A percentile compares a stretch with the other conserved stretches of the same genome.
Conservation (phyloP, 2,797 vertebrate genomes). For the Periophthalmus magnuspinnatus region DNA sequence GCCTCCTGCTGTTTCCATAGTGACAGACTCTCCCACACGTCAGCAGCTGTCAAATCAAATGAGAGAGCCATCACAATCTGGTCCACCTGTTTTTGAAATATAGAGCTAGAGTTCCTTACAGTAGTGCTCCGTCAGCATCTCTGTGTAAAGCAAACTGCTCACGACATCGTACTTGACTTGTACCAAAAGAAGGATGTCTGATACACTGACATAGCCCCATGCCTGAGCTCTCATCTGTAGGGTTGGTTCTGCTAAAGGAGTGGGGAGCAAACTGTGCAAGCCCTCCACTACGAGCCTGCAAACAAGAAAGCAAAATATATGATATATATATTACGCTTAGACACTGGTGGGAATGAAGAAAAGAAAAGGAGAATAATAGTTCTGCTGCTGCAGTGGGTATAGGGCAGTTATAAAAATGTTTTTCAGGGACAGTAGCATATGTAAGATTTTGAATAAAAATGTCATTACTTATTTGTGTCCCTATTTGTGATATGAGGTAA, state of each 20-base stretch:
- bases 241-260: conserved; percentile 23
- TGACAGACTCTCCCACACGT: conserved; percentile 64
- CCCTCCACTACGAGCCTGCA: conserved; percentile 70
- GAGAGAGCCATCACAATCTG: neutral
- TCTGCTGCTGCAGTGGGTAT: too few species aligned
- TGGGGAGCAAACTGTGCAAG: conserved; percentile 56
- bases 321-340: neutral
- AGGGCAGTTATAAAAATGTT: too few species aligned
- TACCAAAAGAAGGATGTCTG: conserved; percentile 69
- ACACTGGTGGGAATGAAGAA: too few species aligned
- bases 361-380: too few species aligned
- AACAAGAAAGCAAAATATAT: conserved; percentile 10
- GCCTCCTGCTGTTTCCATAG: conserved; percentile 62
- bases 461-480: too few species aligned
- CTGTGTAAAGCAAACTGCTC: conserved; percentile 64
- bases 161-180: conserved; percentile 77
- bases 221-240: conserved; percentile 31
- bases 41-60: conserved; percentile 51
- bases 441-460: too few species aligned
- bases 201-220: conserved; percentile 52
- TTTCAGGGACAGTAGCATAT: too few species aligned
- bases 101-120: conserved; percentile 56
- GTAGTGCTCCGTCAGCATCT: conserved; percentile 78
- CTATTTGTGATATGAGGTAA: too few species aligned
- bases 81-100: neutral